A percentile compares a stretch with the other conserved stretches of the same genome.
phyloP scores from a whole-genome alignment of 2,113 vertebrate species.

The Pristiophorus japonicus region DNA sequence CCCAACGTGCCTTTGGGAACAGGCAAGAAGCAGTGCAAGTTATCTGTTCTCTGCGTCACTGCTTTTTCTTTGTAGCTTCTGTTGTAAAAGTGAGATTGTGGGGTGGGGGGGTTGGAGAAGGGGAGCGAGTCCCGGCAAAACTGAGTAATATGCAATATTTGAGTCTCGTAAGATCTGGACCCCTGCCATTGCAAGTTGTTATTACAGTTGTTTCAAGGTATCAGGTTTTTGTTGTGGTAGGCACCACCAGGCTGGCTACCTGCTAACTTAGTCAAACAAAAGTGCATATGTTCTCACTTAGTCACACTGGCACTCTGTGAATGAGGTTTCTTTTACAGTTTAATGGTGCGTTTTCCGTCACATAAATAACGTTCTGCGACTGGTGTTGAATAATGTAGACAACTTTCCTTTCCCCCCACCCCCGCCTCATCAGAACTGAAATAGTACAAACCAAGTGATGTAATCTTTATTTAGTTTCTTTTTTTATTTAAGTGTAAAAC shows the following conservation, averaged over 20 bases:
- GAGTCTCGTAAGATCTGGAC: background rate
- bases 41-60: background rate
- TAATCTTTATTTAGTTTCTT: background rate
- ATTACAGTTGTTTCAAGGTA: slow-evolving; percentile 30
- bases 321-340: slow-evolving; percentile 7
- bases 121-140: background rate
- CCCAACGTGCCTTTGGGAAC: background rate
- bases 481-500: background rate
- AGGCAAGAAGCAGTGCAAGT: background rate
- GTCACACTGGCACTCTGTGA: slow-evolving; percentile 9
- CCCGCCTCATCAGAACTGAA: background rate
- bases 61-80: background rate
- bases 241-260: background rate
- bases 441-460: background rate
- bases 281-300: slow-evolving; percentile 34
- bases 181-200: slow-evolving; percentile 15
- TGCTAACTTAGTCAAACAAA: background rate
- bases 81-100: background rate
- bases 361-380: background rate
- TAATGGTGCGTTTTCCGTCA: background rate
- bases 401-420: background rate
- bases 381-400: background rate
- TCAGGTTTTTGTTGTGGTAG: slow-evolving; percentile 22
- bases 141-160: background rate
- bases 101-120: background rate